These are phyloP conservation scores for Drosophila helvetica DNA, from an alignment of 2,888 invertebrate species.

Conservation along the genomic window DNA sequence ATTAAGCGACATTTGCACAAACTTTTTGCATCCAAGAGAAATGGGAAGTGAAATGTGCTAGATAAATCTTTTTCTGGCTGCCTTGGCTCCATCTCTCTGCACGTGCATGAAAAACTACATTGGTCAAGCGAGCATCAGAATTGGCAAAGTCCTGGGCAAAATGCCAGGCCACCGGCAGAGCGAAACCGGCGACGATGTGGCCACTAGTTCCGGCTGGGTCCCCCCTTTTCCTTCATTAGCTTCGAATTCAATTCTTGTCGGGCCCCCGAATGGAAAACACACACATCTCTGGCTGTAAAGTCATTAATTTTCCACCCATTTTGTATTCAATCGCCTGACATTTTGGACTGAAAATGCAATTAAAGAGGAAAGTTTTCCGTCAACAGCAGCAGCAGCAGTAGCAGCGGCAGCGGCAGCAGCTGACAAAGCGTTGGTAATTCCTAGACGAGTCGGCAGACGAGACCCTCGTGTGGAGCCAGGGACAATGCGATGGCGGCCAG, in stretches of 20 bases:
- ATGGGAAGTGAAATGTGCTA: conserved; percentile 43
- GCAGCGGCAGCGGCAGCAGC: conserved; percentile 16
- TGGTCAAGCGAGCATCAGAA: conserved; percentile 39
- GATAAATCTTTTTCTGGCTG: conserved; percentile 64
- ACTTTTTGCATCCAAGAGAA: conserved; percentile 32
- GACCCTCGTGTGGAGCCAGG: conserved; percentile 73
- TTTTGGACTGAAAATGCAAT: conserved; percentile 52
- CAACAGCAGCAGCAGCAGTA: conserved; percentile 6
- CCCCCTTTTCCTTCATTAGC: conserved; percentile 33
- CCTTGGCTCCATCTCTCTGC: conserved; percentile 8
- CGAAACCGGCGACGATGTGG: conserved; percentile 47
- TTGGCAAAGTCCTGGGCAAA: conserved; percentile 47
- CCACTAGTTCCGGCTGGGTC: conserved; percentile 40
- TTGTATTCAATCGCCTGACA: conserved; percentile 49
- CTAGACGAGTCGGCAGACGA: conserved; percentile 73
- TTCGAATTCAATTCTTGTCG: conserved; percentile 31
- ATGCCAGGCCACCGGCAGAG: conserved; percentile 56
- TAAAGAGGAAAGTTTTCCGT: conserved; percentile 28
- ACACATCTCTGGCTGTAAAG: conserved; percentile 2
- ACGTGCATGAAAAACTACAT: conserved; percentile 69
- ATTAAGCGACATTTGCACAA: conserved; percentile 31
- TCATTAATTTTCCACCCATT: conserved; percentile 33
- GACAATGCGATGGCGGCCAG: conserved; percentile 61
- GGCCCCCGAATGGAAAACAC: conserved; percentile 9
- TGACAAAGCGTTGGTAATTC: conserved; percentile 16